Evolutionary conservation across 2,888 invertebrate genomes (phyloP).

Genomic region (Adineta ricciae): DNA sequence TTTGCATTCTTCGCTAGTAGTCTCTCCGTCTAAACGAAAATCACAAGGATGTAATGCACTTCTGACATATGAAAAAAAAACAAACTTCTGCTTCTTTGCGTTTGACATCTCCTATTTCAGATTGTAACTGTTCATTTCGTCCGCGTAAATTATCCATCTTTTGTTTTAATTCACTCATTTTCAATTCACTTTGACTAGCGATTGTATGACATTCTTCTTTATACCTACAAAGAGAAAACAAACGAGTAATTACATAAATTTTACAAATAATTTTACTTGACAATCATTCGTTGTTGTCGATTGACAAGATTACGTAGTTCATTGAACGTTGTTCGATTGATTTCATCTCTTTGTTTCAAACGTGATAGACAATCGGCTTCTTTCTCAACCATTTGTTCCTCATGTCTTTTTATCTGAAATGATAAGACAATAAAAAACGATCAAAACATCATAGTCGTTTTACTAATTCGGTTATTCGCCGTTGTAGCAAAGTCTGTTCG

Average conservation of each 20-base stretch:
- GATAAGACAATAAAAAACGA: neutral
- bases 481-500: conserved; percentile 24
- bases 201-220: conserved; percentile 34
- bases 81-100: conserved; percentile 25
- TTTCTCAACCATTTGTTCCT: conserved; percentile 24
- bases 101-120: conserved; percentile 19
- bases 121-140: conserved; percentile 24
- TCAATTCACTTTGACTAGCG: conserved; percentile 27
- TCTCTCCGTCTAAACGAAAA: conserved; percentile 19
- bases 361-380: conserved; percentile 21
- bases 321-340: conserved; percentile 24
- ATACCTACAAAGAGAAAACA: conserved; percentile 21
- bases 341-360: conserved; percentile 25
- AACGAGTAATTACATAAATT: neutral
- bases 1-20: conserved; percentile 16
- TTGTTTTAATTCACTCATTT: conserved; percentile 25
- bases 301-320: conserved; percentile 30
- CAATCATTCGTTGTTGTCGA: conserved; percentile 34
- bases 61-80: neutral
- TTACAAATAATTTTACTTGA: conserved; percentile 11
- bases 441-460: too few species aligned
- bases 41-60: too few species aligned
- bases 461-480: conserved; percentile 27
- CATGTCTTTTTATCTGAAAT: conserved; percentile 30
- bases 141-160: conserved; percentile 26